Conservation (phyloP, 2,113 vertebrate species). For the Suncus etruscus region DNA sequence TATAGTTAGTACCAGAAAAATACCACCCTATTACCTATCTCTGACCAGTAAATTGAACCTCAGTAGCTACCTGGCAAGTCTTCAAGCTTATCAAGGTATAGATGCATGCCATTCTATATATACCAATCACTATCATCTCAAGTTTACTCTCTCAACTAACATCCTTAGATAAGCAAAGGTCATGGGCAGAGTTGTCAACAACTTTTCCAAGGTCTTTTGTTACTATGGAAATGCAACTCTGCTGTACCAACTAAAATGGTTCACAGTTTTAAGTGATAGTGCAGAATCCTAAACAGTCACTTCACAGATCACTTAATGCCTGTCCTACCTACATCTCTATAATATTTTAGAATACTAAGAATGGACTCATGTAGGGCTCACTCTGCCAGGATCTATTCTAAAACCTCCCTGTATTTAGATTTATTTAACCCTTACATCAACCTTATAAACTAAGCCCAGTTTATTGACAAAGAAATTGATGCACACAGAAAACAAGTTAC, state of each 20-base stretch:
- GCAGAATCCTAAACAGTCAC: background rate
- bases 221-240: background rate
- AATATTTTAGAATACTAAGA: background rate
- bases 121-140: background rate
- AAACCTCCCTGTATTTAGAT: background rate
- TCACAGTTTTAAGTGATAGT: background rate
- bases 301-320: background rate
- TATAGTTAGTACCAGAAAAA: background rate
- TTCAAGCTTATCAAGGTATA: background rate
- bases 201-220: background rate
- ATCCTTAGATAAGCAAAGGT: background rate
- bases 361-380: background rate
- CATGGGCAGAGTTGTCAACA: slow-evolving; percentile 43
- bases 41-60: slow-evolving; percentile 5
- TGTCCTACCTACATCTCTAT: background rate
- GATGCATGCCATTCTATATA: background rate
- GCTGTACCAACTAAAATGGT: background rate
- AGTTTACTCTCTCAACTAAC: slow-evolving; percentile 21
- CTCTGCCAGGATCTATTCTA: background rate
- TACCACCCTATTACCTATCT: background rate
- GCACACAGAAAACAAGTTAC: background rate
- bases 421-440: background rate
- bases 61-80: background rate
- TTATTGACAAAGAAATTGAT: background rate
- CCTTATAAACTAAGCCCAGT: background rate